Evolutionary conservation across 1,140 invertebrate genomes (phyloP), one percentile per base, ranked within the genome.

Genomic region (Caenorhabditis remanei): DNA sequence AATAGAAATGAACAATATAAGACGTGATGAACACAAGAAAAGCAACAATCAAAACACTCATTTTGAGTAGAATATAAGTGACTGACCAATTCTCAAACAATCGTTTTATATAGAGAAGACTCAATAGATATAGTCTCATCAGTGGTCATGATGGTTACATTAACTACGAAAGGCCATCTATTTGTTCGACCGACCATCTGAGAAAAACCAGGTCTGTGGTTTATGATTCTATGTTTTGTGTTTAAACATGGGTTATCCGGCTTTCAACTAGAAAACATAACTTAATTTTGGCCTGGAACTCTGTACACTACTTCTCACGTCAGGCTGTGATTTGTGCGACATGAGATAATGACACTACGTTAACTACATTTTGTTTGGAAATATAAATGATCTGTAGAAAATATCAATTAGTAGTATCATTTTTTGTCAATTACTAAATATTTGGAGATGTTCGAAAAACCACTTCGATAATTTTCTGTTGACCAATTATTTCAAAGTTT

Each of bases 1-100:
- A 58, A 58, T 83, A 83, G 21, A 56, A 83, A 32, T 53, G 32
- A 41, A 11, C 41, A 41, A 83, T 24, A 43, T 83, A 83, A 16
- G 56, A 16, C 7, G 11, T 43, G 11, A 83, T n/a, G 11, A 83
- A 83, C 55, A 58, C 48, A 55, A 55, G 1, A 2, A 83, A 41
- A 19, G 50, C 50, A 21, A 56, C 24, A 0, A 83, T 55, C 5
- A 83, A 55, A 14, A 83, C 79, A 46, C 32, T 58, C 79, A 83
- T 83, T 8, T 82, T 40, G 2, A 21, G 8, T 46, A 40, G 16
- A 14, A 14, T 32, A 0, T 4, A 50, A 48, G 48, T 11, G 14
- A 21, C 24, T 48, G 41, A 4, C 53, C 14, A 11, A 75, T 41
- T 19, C 7, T 21, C 40, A n/a, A 8, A 32, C 41, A 24, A 4